Percentiles rank a stretch among this genome's conserved stretches.
Conservation (phyloP, 2,797 vertebrate genomes). For the Linurgus olivaceus region DNA sequence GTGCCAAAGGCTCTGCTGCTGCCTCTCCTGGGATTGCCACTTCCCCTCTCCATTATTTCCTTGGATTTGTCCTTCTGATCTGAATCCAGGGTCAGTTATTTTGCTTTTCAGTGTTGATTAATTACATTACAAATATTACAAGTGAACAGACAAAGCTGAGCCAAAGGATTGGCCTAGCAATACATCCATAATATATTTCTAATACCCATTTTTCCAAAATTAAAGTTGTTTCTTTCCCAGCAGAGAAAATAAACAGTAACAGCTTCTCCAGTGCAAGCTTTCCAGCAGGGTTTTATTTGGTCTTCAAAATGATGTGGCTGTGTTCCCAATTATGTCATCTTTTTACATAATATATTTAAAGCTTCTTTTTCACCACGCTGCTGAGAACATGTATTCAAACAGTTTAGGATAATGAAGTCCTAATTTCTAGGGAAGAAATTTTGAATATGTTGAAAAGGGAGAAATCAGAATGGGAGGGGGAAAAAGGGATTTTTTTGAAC, state of each 20-base stretch:
- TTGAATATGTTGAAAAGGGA: neutral
- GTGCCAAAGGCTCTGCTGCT: neutral
- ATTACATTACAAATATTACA: neutral
- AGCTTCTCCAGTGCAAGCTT: neutral
- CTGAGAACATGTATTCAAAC: neutral
- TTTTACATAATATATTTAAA: neutral
- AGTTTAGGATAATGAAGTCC: slow-evolving; percentile 5
- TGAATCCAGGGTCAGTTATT: neutral
- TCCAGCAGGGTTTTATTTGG: neutral
- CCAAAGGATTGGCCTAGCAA: neutral
- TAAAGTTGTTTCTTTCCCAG: neutral
- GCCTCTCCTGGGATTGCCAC: neutral
- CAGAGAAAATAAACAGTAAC: neutral
- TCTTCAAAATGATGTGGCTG: neutral
- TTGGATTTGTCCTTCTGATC: neutral
- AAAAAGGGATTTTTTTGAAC: neutral
- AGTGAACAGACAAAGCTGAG: neutral
- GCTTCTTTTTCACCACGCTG: neutral
- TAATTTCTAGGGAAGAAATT: neutral
- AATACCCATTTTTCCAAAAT: neutral
- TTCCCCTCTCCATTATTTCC: neutral
- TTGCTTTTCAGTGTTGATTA: neutral
- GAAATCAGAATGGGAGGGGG: slow-evolving; percentile 2
- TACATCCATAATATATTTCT: neutral
- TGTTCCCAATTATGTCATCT: neutral